These are phyloP conservation scores for Heliconius nattereri DNA, from an alignment of 1,140 invertebrate species.

Conservation along the genomic window DNA sequence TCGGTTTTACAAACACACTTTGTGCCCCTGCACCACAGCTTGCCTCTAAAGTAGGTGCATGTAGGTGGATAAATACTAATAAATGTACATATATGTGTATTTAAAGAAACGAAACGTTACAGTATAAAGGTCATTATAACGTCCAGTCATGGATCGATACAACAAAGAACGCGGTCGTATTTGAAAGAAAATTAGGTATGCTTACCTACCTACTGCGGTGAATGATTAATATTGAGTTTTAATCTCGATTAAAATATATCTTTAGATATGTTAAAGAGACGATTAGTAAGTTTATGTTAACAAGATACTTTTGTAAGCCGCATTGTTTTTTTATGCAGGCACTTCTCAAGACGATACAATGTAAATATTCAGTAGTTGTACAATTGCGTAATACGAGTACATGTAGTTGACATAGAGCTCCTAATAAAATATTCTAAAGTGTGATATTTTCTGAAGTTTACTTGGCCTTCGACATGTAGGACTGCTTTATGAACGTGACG, in stretches of 20 bases:
- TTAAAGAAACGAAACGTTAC: not conserved
- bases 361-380: slow-evolving; percentile 39
- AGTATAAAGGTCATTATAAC: slow-evolving; percentile 19
- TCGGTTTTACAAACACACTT: too few relatives aligned
- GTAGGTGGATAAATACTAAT: not conserved
- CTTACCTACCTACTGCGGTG: not conserved
- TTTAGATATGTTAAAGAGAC: not conserved
- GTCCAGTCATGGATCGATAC: slow-evolving; percentile 18
- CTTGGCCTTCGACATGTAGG: slow-evolving; percentile 54
- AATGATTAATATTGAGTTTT: not conserved
- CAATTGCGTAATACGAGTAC: slow-evolving; percentile 47
- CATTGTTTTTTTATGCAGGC: slow-evolving; percentile 21
- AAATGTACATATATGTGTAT: not conserved
- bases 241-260: not conserved
- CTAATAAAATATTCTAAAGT: slow-evolving; percentile 53
- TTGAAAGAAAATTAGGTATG: slow-evolving; percentile 20
- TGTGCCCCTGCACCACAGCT: too few relatives aligned
- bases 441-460: slow-evolving; percentile 58
- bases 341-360: slow-evolving; percentile 20
- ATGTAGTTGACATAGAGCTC: slow-evolving; percentile 34
- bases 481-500: slow-evolving; percentile 26
- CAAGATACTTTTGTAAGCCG: not conserved
- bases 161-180: slow-evolving; percentile 11
- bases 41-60: too few relatives aligned
- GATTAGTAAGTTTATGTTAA: not conserved